A percentile compares a stretch with the other conserved stretches of the same genome.
These are phyloP conservation scores for Microchrysa polita DNA, from an alignment of 2,888 invertebrate species.

Conservation along the genomic window DNA sequence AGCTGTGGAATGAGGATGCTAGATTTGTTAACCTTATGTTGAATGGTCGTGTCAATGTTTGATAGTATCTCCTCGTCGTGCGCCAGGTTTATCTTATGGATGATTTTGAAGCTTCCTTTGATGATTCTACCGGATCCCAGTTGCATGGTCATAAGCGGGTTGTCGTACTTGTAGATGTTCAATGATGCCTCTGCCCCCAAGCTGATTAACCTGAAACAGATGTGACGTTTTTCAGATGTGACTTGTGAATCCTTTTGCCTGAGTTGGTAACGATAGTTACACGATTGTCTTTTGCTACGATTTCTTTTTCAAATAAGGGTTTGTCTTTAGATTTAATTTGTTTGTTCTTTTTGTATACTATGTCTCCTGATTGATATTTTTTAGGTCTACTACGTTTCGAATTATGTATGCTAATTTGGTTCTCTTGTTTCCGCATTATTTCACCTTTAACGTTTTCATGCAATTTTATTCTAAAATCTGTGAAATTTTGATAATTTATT, in stretches of 20 bases:
- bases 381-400: constrained; percentile 1
- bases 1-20: not conserved
- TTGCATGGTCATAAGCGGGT: constrained; percentile 4
- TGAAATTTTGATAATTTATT: constrained; percentile 16
- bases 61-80: not conserved
- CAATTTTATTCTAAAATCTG: constrained; percentile 12
- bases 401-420: not conserved
- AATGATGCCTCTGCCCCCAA: not conserved
- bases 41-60: not conserved
- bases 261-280: constrained; percentile 36
- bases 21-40: not conserved
- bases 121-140: not conserved
- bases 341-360: constrained; percentile 25
- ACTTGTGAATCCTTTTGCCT: constrained; percentile 34
- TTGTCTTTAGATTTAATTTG: constrained; percentile 44
- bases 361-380: not conserved
- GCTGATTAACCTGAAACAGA: not conserved
- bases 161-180: constrained; percentile 11
- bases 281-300: constrained; percentile 32
- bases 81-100: not conserved
- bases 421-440: constrained; percentile 7
- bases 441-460: constrained; percentile 13
- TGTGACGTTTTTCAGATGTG: not conserved
- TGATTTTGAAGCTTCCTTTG: constrained; percentile 14
- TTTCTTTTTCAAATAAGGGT: constrained; percentile 41